phyloP scores from a whole-genome alignment of 2,888 invertebrate species.

The Heliconius cydno region DNA sequence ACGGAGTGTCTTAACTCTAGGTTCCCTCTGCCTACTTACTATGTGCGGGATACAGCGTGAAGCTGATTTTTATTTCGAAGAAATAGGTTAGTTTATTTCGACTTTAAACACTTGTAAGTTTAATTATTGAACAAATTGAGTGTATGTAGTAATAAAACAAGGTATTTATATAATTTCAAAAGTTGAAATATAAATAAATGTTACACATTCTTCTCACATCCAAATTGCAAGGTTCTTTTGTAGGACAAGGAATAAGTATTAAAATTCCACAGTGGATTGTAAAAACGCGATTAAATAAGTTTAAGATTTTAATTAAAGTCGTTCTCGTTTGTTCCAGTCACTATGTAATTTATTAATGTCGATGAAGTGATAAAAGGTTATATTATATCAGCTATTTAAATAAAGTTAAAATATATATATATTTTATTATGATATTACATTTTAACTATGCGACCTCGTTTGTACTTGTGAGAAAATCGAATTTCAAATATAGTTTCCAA shows the following conservation, averaged over 20 bases:
- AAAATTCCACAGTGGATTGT: conserved; percentile 32
- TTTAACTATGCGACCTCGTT: not conserved
- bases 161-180: conserved; percentile 15
- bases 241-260: conserved; percentile 33
- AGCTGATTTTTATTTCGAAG: too few species aligned
- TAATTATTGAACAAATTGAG: conserved; percentile 19
- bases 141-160: conserved; percentile 7
- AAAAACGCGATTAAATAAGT: conserved; percentile 32
- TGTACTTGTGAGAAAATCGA: not conserved
- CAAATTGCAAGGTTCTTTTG: conserved; percentile 33
- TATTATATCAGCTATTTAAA: not conserved
- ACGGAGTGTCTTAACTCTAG: too few species aligned
- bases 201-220: conserved; percentile 26
- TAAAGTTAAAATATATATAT: not conserved
- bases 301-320: conserved; percentile 24
- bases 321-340: not conserved
- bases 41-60: too few species aligned
- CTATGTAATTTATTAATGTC: not conserved
- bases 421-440: too few species aligned
- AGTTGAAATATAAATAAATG: conserved; percentile 18
- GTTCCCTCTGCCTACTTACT: too few species aligned
- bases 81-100: not conserved
- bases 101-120: conserved; percentile 3
- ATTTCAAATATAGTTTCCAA: not conserved
- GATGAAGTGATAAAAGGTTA: conserved; percentile 5